Evolutionary conservation across 2,797 vertebrate genomes (phyloP), one percentile per base, ranked within the genome.

Genomic region (Nyctibius grandis): DNA sequence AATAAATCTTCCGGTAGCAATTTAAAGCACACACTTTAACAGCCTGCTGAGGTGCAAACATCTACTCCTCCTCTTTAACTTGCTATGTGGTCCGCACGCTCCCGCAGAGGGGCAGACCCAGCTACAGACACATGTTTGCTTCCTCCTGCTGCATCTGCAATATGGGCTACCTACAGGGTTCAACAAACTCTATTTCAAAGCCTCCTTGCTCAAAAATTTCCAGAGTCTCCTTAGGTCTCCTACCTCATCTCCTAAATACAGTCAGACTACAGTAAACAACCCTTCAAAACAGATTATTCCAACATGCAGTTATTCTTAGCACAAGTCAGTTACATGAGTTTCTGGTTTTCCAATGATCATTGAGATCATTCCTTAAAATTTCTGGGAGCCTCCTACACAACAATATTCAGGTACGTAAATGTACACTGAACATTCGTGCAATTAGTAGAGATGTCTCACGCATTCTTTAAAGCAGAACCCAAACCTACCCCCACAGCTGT

Each of bases 401-500:
- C 47, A 76, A 18, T 40, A 81, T 65, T 86, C 65, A 69, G 38
- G 50, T 91, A 78, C 2, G 0, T 44, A 87, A 95, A 89, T 48
- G 91, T 1, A 65, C 20, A 20, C n/a, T 60, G 70, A 90, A 70
- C 15, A 69, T 65, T 36, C 2, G 1, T 38, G 51, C n/a, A 76
- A 67, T 63, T 63, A 82, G 63, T 28, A 81, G n/a, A 84, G 20
- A 72, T 31, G 36, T 16, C 40, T 91, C 73, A 47, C 31, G 38
- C 18, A 33, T 73, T 93, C 57, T 86, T 51, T 79, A 84, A 74
- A 81, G 77, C 29, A 84, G 70, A 93, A 65, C 23, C 33, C 83
- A 91, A 53, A 79, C 23, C 70, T 90, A 79, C 8, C 19, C 42
- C 45, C 77, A 88, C 54, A 82, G 54, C 85, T 85, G 68, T 80